Evolutionary conservation across 2,888 invertebrate species (phyloP).

Genomic region (Pterostichus madidus): DNA sequence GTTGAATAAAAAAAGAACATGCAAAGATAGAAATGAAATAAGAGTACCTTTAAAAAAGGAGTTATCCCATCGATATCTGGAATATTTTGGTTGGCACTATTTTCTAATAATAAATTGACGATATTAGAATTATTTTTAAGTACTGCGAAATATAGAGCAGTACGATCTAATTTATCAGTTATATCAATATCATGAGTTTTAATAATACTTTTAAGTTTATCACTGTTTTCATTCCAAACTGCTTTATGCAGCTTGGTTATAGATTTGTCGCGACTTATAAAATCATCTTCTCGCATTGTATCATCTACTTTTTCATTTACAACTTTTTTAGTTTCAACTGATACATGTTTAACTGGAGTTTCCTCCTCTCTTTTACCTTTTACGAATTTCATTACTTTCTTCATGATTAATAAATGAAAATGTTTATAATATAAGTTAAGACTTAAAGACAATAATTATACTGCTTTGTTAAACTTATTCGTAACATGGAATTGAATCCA

Average conservation of each 20-base stretch:
- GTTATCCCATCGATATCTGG: constrained; percentile 66
- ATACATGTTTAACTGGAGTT: constrained; percentile 51
- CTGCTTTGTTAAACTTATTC: neutral
- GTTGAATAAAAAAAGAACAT: neutral
- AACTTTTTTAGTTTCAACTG: constrained; percentile 58
- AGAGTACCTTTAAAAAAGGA: constrained; percentile 57
- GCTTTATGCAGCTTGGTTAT: constrained; percentile 65
- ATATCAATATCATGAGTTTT: constrained; percentile 66
- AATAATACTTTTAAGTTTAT: constrained; percentile 63
- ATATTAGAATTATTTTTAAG: constrained; percentile 63
- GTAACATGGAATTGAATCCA: constrained; percentile 6
- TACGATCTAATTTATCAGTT: constrained; percentile 64
- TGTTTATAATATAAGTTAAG: neutral
- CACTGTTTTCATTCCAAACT: constrained; percentile 64
- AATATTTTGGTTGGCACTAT: constrained; percentile 64
- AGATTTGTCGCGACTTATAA: constrained; percentile 62
- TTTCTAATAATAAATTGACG: constrained; percentile 60
- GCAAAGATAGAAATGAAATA: neutral
- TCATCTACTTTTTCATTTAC: constrained; percentile 57
- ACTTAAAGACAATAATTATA: constrained; percentile 6
- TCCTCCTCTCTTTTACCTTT: constrained; percentile 64
- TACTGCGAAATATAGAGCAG: constrained; percentile 64
- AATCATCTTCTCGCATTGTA: constrained; percentile 51
- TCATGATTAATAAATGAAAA: constrained; percentile 56
- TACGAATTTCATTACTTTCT: constrained; percentile 66